Evolutionary conservation across 2,888 invertebrate species (phyloP), one percentile per base, ranked within the genome.

Genomic region (Hesperia comma): DNA sequence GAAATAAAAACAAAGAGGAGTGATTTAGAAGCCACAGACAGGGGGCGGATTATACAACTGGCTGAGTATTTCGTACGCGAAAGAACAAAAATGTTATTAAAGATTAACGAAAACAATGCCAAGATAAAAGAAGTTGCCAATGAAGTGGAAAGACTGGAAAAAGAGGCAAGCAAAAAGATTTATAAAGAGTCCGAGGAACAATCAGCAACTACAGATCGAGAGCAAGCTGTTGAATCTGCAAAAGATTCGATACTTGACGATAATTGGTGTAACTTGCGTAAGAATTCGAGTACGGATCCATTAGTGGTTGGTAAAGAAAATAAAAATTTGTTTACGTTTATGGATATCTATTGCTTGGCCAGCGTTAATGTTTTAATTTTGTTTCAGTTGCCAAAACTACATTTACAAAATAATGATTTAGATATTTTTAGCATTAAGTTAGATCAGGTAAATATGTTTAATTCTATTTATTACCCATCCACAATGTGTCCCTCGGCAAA

Each of bases 361-460:
- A 41, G 15, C 15, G 1, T 41, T 51, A 53, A 46, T 19, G 8
- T 51, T 46, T 67, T 17, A 14, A 1, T 57, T 70, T 61, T 74
- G 73, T 79, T 81, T 63, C 70, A 90, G 91, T 81, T 88, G 75
- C 90, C 90, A 40, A 84, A 79, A 74, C 74, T 90, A 62, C 80
- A 87, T 51, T 70, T 85, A 7, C 68, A 72, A 19, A 78, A 76
- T 64, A 75, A 77, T 55, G 85, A 89, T 72, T 75, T 88, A 32
- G 86, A 89, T 71, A 74, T 75, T 40, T 74, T 85, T 46, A 82
- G 78, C 68, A 75, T 76, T 10, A 84, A 83, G 75, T 79, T 88
- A 68, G 80, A 86, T 70, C 76, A 84, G 86, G 91, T 91, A 83
- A 61, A 67, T 37, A 37, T 56, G 46, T 33, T 62, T 15, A 32